A percentile compares a stretch with the other conserved stretches of the same genome.
phyloP scores from a whole-genome alignment of 2,113 vertebrate genomes.

The Archilochus colubris region DNA sequence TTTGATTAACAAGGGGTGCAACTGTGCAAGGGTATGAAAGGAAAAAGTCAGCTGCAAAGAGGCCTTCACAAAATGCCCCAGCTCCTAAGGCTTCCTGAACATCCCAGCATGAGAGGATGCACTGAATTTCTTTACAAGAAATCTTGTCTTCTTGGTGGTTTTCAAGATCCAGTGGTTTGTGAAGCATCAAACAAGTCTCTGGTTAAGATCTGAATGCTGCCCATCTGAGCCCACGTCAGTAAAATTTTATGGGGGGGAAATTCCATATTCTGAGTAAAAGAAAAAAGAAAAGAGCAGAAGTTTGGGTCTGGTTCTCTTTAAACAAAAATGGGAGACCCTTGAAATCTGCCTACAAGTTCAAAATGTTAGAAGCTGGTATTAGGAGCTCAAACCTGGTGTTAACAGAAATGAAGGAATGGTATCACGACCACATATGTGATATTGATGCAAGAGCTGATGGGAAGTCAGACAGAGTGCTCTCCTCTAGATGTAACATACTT shows the following conservation, averaged over 20 bases:
- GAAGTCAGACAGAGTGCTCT: neutral
- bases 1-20: neutral
- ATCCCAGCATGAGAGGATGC: neutral
- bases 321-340: constrained; percentile 31
- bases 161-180: neutral
- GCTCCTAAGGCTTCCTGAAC: neutral
- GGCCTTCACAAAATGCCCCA: neutral
- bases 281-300: neutral
- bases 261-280: neutral
- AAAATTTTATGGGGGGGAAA: constrained; percentile 4
- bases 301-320: constrained; percentile 57
- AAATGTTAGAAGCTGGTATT: constrained; percentile 32
- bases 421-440: neutral
- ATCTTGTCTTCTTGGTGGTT: neutral
- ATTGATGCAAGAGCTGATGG: neutral
- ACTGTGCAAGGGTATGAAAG: neutral
- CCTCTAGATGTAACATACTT: neutral
- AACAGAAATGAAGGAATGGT: constrained; percentile 36
- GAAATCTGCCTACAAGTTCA: constrained; percentile 45
- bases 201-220: neutral
- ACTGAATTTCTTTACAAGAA: neutral
- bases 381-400: constrained; percentile 36
- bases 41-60: neutral
- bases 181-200: neutral
- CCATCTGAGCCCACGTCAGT: neutral